Conservation (phyloP, 2,888 invertebrate genomes). For the Geophilus truncorum region DNA sequence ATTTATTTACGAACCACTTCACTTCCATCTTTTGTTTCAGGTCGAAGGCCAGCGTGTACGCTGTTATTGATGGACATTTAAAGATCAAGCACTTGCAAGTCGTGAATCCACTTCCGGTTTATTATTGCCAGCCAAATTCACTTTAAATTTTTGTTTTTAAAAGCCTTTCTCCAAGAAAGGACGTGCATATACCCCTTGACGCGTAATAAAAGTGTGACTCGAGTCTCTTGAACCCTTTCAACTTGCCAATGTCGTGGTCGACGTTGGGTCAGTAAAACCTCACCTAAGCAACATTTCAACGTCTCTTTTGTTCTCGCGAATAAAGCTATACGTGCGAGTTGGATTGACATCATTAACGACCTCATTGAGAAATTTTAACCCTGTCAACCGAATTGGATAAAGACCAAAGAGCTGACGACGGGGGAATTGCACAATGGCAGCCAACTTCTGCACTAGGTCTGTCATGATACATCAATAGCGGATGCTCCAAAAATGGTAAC, state of each 20-base stretch:
- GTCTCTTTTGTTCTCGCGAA: background rate
- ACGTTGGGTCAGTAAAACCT: conserved; percentile 3
- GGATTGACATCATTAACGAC: conserved; percentile 8
- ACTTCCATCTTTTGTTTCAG: background rate
- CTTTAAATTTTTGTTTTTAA: background rate
- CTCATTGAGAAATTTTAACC: background rate
- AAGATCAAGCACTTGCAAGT: background rate
- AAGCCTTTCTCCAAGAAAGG: background rate
- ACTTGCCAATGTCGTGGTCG: background rate
- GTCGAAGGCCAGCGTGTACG: background rate
- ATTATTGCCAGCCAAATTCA: background rate
- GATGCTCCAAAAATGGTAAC: no score
- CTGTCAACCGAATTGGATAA: background rate
- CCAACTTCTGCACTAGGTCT: no score
- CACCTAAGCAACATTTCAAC: conserved; percentile 5
- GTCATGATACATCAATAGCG: no score
- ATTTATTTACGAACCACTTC: conserved; percentile 16
- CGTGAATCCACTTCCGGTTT: background rate
- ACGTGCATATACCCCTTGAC: background rate
- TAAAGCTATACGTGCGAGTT: background rate
- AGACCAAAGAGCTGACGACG: background rate
- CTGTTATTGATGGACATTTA: background rate
- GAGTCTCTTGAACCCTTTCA: conserved; percentile 4
- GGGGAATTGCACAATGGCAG: background rate
- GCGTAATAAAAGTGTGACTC: conserved; percentile 2